phyloP scores from a whole-genome alignment of 2,797 vertebrate genomes.

The Myotis daubentonii region DNA sequence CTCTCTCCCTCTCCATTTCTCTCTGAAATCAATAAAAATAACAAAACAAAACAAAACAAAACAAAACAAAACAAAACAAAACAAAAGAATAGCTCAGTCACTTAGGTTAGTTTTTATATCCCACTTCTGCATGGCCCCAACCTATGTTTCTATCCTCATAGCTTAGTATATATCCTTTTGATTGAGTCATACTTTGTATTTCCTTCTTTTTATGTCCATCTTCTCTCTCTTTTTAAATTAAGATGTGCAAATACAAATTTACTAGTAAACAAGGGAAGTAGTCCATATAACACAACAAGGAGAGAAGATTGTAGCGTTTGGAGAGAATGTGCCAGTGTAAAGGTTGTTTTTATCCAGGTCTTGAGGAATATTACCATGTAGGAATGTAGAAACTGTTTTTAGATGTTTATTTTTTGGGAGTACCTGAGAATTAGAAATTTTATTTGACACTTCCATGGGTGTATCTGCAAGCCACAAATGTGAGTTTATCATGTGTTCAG shows the following conservation, averaged over 20 bases:
- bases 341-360: not conserved
- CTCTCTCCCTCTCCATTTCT: too few relatives aligned
- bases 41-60: not conserved
- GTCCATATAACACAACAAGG: not conserved
- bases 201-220: not conserved
- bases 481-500: not conserved
- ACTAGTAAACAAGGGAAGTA: not conserved
- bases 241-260: not conserved
- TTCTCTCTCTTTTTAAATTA: not conserved
- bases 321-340: not conserved
- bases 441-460: not conserved
- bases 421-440: constrained; percentile 4
- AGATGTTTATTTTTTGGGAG: not conserved
- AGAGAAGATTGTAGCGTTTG: not conserved
- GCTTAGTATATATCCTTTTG: not conserved
- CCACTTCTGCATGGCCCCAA: not conserved
- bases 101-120: not conserved
- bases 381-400: not conserved
- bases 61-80: too few relatives aligned
- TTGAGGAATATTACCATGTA: not conserved
- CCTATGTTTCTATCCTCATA: not conserved
- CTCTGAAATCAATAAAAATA: too few relatives aligned
- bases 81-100: not conserved
- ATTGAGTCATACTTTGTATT: not conserved
- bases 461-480: not conserved